phyloP scores from a whole-genome alignment of 2,113 vertebrate species.

The Sebastes schlegelii region DNA sequence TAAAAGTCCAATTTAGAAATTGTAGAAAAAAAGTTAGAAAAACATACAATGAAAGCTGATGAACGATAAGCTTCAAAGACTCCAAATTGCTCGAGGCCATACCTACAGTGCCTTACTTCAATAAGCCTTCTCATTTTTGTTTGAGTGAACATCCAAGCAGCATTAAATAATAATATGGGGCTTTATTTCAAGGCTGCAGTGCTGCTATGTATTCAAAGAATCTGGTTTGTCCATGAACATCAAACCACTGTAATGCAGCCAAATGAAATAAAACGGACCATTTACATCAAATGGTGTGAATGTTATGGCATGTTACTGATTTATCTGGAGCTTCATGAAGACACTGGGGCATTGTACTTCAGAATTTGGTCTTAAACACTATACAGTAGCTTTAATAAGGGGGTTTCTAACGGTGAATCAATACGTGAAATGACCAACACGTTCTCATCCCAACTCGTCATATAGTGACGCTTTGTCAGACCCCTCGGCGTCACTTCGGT shows the following conservation, averaged over 20 bases:
- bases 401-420: not conserved
- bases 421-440: not conserved
- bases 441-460: too few species aligned
- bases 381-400: not conserved
- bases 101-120: not conserved
- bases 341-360: not conserved
- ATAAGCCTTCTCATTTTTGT: not conserved
- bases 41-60: not conserved
- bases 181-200: constrained; percentile 1
- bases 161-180: constrained; percentile 11
- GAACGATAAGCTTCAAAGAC: constrained; percentile 14
- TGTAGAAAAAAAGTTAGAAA: not conserved
- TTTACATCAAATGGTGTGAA: not conserved
- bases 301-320: not conserved
- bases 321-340: not conserved
- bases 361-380: not conserved
- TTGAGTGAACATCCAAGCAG: not conserved
- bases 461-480: too few species aligned
- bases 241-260: not conserved
- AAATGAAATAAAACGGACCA: constrained; percentile 23
- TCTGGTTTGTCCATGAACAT: not conserved
- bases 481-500: too few species aligned
- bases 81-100: too few species aligned
- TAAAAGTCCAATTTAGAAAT: not conserved
- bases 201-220: constrained; percentile 1